Conservation (phyloP, 2,113 vertebrate genomes). For the Addax nasomaculatus region DNA sequence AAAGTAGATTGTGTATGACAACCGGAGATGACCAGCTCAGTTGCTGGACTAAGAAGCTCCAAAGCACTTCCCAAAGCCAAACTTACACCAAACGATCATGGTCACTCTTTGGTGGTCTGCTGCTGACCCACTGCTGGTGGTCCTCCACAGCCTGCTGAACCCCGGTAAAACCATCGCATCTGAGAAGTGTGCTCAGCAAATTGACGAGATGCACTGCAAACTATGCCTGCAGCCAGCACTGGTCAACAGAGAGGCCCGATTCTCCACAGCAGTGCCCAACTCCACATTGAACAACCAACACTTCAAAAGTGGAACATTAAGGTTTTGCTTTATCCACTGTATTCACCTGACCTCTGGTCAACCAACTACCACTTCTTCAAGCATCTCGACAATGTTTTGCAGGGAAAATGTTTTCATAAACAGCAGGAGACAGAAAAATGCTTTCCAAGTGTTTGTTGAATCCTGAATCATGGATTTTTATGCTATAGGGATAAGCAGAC, state of each 20-base stretch:
- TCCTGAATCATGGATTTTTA: background rate
- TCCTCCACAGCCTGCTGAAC: background rate
- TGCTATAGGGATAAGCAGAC: background rate
- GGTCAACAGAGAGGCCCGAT: background rate
- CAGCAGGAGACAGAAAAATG: background rate
- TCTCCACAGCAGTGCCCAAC: background rate
- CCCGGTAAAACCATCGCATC: background rate
- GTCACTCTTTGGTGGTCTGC: background rate
- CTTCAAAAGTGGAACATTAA: background rate
- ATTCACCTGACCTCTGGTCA: background rate
- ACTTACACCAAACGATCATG: background rate
- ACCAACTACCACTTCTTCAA: background rate
- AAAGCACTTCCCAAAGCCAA: background rate
- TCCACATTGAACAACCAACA: background rate
- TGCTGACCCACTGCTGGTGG: background rate
- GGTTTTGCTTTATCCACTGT: background rate
- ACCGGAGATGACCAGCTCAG: rapidly evolving
- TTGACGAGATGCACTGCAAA: background rate
- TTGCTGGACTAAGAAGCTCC: background rate
- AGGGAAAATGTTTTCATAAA: background rate
- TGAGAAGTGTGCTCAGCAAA: background rate
- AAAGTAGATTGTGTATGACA: background rate
- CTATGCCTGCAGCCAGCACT: background rate
- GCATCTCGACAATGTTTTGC: background rate
- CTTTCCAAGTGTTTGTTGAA: background rate